These are phyloP conservation scores for Slavum lentiscoides DNA, from an alignment of 2,888 invertebrate genomes.

Conservation along the genomic window DNA sequence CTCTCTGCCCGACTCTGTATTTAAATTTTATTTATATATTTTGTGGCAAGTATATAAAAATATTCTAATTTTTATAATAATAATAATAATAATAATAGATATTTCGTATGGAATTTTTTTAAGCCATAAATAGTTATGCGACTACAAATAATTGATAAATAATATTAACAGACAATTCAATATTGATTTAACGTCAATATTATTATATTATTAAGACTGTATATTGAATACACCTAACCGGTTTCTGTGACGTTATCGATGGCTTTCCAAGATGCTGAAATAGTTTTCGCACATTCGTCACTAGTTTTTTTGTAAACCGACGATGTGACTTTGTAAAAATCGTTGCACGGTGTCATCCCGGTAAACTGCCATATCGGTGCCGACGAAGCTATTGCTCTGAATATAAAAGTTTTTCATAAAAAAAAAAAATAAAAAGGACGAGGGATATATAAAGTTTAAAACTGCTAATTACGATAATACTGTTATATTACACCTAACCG, in stretches of 20 bases:
- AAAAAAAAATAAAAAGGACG: not conserved
- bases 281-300: conserved; percentile 70
- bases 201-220: not conserved
- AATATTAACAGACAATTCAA: not conserved
- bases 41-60: too few species aligned
- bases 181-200: not conserved
- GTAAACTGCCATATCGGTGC: conserved; percentile 89
- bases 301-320: conserved; percentile 70
- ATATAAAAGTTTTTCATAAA: not conserved
- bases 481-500: too few species aligned
- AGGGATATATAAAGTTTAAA: too few species aligned
- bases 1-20: conserved; percentile 66
- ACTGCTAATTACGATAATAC: too few species aligned
- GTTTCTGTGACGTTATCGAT: conserved; percentile 64
- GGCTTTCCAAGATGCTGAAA: conserved; percentile 76
- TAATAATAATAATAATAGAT: too few species aligned
- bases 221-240: conserved; percentile 61
- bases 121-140: too few species aligned
- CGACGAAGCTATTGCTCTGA: conserved; percentile 88
- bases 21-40: conserved; percentile 59
- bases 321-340: conserved; percentile 77
- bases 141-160: too few species aligned
- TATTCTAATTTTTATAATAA: too few species aligned
- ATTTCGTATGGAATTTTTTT: too few species aligned
- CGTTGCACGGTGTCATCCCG: conserved; percentile 76